Base-by-base conservation (phyloP, 2,113 vertebrate genomes). In the Empidonax alnorum region DNA sequence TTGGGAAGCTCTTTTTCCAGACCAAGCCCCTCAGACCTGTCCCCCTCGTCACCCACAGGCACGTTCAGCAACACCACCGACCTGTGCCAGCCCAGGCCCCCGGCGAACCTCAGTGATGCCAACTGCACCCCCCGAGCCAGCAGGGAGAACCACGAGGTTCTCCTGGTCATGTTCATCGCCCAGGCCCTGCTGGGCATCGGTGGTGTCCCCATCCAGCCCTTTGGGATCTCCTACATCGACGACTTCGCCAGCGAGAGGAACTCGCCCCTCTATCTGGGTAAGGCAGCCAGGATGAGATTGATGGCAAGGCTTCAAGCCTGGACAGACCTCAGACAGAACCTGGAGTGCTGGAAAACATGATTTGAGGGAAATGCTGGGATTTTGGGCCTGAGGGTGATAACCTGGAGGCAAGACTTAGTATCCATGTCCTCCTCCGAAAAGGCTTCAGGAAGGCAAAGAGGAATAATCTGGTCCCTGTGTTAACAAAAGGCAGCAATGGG, bases 181-280 rank as follows among this genome's bases (percentile, higher is more conserved):
- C 99, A 99, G 97, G 97, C 98, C 1, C 97, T 99, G 79, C 97
- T 99, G 12, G 99, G 99, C 0, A 95, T 99, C 1, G 99, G 98
- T 0, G 94, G 97, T 0, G 99, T 99, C 28, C 99, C 99, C 92
- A 99, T 99, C 59, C 99, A 99, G 84, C 99, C 99, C 19, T 99
- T 99, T 0, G 99, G 99, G 5, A 99, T 99, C 97, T 99, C 99
- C 68, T 99, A 99, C 97, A 99, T 99, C 3, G 99, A 99, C 0
- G 99, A 99, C 95, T 99, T 98, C 1, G 98, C 99, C 91, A 99
- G 98, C 28, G 97, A 96, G 79, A 98, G 96, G 96, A 99, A 99
- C 97, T 99, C 99, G 0, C 99, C 99, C 1, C 98, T 99, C 18
- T 99, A 99, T 82, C 95, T 99, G 5, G 99, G 99, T 99, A 68